Conservation (phyloP, 1,140 invertebrate species). For the Aphis craccivora region DNA sequence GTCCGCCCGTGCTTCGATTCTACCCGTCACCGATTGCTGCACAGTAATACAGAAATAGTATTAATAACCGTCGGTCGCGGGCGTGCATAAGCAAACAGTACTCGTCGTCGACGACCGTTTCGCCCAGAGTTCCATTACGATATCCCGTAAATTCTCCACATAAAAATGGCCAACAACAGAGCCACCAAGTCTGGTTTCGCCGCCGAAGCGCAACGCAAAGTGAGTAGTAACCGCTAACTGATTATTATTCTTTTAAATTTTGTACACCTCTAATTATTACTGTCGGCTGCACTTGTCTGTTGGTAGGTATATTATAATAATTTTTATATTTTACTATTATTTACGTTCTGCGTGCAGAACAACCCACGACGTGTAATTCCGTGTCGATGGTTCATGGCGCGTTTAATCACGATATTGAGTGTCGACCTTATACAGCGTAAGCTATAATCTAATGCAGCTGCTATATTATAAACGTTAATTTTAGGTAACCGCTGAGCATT, state of each 20-base stretch:
- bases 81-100: not conserved
- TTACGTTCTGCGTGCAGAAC: not conserved
- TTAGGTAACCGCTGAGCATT: not conserved
- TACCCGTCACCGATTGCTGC: not conserved
- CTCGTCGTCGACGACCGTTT: not conserved
- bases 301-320: not conserved
- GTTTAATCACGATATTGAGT: not conserved
- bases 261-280: not conserved
- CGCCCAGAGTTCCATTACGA: not conserved
- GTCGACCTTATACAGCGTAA: not conserved
- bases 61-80: not conserved
- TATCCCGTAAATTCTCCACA: not conserved
- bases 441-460: not conserved
- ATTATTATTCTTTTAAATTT: not conserved
- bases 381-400: not conserved
- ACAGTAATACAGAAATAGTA: not conserved
- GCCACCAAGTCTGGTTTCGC: conserved; percentile 94
- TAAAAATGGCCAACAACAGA: conserved; percentile 81
- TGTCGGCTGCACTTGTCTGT: not conserved
- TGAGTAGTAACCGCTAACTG: conserved; percentile 66
- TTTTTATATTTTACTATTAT: not conserved
- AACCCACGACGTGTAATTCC: not conserved
- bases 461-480: not conserved
- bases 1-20: not conserved
- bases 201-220: conserved; percentile 90